These are phyloP conservation scores for Riparia riparia DNA, from an alignment of 2,113 vertebrate species.

Conservation along the genomic window DNA sequence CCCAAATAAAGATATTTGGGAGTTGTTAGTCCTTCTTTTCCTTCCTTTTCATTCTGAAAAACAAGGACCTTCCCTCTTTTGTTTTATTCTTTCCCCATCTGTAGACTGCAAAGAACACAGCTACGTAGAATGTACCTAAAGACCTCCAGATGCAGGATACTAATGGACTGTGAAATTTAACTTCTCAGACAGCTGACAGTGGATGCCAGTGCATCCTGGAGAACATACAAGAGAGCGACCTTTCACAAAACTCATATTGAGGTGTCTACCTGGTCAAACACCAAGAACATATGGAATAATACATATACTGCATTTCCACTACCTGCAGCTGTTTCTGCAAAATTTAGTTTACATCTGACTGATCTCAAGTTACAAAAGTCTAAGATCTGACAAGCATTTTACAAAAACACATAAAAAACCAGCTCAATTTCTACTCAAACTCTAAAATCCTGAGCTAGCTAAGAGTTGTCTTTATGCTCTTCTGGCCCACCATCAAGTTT, in stretches of 20 bases:
- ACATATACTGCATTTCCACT: neutral
- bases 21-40: neutral
- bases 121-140: neutral
- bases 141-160: neutral
- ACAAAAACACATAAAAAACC: neutral
- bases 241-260: neutral
- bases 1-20: neutral
- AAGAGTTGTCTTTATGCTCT: neutral
- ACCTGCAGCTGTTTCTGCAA: neutral
- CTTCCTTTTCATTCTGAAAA: neutral
- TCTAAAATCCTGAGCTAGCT: neutral
- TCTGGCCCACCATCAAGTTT: neutral
- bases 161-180: neutral
- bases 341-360: neutral
- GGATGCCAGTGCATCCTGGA: neutral
- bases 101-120: neutral
- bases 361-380: neutral
- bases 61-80: neutral
- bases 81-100: neutral
- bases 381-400: neutral
- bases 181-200: neutral
- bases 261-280: neutral
- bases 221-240: neutral
- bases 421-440: neutral
- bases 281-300: neutral